Conservation (phyloP, 2,113 vertebrate genomes). For the Lagenorhynchus albirostris region DNA sequence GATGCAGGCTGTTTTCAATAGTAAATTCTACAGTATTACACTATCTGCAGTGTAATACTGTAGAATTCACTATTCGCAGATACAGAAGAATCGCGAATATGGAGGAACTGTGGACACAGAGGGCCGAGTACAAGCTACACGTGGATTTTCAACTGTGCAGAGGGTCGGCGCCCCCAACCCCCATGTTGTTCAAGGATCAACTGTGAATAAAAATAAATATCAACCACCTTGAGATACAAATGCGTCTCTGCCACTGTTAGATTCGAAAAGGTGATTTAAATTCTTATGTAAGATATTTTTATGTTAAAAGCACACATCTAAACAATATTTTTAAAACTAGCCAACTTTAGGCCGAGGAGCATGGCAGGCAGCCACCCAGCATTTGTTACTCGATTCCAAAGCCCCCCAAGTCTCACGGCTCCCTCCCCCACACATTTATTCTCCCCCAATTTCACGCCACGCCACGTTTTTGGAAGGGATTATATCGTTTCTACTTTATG, state of each 20-base stretch:
- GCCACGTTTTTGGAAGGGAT: not conserved
- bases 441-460: not conserved
- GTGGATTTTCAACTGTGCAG: not conserved
- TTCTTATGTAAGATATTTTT: not conserved
- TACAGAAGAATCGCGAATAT: not conserved
- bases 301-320: not conserved
- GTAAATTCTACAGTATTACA: too few species aligned
- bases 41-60: not conserved
- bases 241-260: not conserved
- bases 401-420: not conserved
- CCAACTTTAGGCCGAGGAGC: not conserved
- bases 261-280: not conserved
- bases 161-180: not conserved
- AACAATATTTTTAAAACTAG: not conserved
- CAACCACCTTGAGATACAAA: not conserved
- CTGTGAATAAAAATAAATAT: not conserved
- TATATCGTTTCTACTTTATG: not conserved
- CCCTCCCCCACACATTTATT: not conserved
- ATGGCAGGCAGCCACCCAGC: not conserved
- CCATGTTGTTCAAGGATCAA: not conserved
- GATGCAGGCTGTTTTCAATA: too few species aligned
- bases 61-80: not conserved
- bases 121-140: accelerated
- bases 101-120: not conserved
- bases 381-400: not conserved